These are phyloP conservation scores for Halesus radiatus DNA, from an alignment of 1,140 invertebrate genomes.

Conservation along the genomic window DNA sequence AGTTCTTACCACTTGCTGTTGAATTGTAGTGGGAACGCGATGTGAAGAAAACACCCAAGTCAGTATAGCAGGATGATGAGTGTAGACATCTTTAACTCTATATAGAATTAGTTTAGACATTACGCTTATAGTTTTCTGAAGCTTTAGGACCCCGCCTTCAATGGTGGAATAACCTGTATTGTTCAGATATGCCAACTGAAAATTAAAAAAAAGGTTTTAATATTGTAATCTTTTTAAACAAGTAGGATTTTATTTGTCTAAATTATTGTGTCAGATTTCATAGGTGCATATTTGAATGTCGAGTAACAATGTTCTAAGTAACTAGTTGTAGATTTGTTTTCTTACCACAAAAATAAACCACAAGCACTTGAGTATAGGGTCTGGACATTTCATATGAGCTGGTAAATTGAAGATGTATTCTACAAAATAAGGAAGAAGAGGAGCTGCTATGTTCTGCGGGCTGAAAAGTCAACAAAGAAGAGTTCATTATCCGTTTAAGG, in stretches of 20 bases:
- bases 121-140: slow-evolving; percentile 48
- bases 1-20: slow-evolving; percentile 42
- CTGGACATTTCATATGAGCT: slow-evolving; percentile 16
- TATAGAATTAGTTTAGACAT: slow-evolving; percentile 35
- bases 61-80: slow-evolving; percentile 47
- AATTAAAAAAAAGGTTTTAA: neutral
- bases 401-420: slow-evolving; percentile 48
- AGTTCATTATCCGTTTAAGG: too few species aligned
- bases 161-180: slow-evolving; percentile 8
- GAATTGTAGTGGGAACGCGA: slow-evolving; percentile 41
- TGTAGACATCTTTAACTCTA: slow-evolving; percentile 48
- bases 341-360: slow-evolving; percentile 55
- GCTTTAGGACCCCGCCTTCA: slow-evolving; percentile 36
- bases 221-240: neutral
- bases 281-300: too few species aligned
- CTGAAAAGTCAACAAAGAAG: slow-evolving; percentile 10
- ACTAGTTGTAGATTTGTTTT: neutral
- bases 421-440: slow-evolving; percentile 46
- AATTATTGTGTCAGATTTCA: too few species aligned
- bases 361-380: slow-evolving; percentile 50
- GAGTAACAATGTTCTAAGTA: too few species aligned
- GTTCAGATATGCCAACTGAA: slow-evolving; percentile 16
- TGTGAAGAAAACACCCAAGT: slow-evolving; percentile 51
- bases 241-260: too few species aligned
- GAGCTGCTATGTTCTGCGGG: slow-evolving; percentile 14